A percentile compares a stretch with the other conserved stretches of the same genome.
Evolutionary conservation across 2,888 invertebrate species (phyloP).

Genomic region (Drosophila siamana): DNA sequence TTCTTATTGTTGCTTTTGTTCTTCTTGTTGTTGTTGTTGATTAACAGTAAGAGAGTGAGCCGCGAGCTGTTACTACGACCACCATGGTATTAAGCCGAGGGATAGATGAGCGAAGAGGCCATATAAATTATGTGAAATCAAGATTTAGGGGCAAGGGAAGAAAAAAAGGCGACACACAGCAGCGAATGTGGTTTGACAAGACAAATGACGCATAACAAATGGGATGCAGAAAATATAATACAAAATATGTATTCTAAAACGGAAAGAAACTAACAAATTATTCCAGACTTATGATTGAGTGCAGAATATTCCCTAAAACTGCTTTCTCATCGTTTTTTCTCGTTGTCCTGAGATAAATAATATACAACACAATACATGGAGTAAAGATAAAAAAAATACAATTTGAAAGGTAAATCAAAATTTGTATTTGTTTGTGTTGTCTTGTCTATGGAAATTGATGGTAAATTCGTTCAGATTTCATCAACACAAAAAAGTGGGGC

Average conservation of each 20-base stretch:
- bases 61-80: slow-evolving; percentile 21
- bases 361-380: slow-evolving; percentile 1
- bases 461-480: slow-evolving; percentile 15
- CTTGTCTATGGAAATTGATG: slow-evolving; percentile 19
- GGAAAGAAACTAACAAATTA: slow-evolving; percentile 19
- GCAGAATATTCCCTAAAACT: neutral
- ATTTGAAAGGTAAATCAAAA: slow-evolving; percentile 11
- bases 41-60: slow-evolving; percentile 30
- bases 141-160: neutral
- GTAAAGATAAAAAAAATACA: slow-evolving; percentile 11
- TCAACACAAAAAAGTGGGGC: slow-evolving; percentile 28
- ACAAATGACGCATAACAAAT: slow-evolving; percentile 43
- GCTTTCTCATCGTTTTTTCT: neutral
- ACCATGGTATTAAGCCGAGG: slow-evolving; percentile 5
- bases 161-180: slow-evolving; percentile 2
- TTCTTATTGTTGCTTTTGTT: slow-evolving; percentile 30
- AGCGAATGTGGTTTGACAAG: slow-evolving; percentile 46
- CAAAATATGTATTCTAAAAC: neutral
- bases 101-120: neutral
- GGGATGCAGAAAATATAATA: slow-evolving; percentile 31
- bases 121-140: slow-evolving; percentile 2
- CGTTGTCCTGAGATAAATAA: neutral
- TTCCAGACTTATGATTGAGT: neutral
- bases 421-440: slow-evolving; percentile 36
- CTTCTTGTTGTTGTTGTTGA: slow-evolving; percentile 30